Evolutionary conservation across 2,113 vertebrate species (phyloP), one percentile per base, ranked within the genome.

Genomic region (Perognathus longimembris): DNA sequence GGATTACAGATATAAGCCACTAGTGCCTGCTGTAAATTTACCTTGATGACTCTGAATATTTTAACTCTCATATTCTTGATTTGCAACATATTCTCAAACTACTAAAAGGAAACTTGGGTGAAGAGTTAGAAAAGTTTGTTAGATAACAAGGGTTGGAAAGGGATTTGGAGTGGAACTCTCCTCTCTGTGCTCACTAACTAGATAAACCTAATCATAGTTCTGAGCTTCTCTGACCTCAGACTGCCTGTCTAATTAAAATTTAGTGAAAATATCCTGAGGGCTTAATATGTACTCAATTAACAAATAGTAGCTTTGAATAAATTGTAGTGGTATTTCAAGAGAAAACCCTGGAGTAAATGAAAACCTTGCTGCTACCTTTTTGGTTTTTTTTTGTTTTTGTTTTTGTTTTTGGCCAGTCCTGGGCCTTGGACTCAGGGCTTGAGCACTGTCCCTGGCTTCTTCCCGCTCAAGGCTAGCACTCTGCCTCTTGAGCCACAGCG

Each of bases 11-110:
- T 45, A 12, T 45, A 45, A 45, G 45, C 45, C 45, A 45, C 12
- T 45, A 45, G 45, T 45, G 45, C 45, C 45, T 45, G 45, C 45
- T 45, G 45, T 45, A 45, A 45, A 45, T 45, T 45, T 45, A 45
- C 45, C 45, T 45, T 38, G 36, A 30, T 88, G 71, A 78, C 61
- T 61, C 91, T 89, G 85, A 93, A 84, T 92, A 91, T 34, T 80
- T 50, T 45, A 40, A 40, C 81, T 86, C 59, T 86, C 57, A 30
- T 85, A 64, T 89, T 82, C 34, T 85, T 89, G 57, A 74, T 24
- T 24, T 92, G 18, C 28, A 94, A 20, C 73, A 71, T 87, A 61
- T 90, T 93, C 9, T 87, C 69, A 83, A 24, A 77, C 87, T 90
- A 75, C 66, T 94, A 11, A 76, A 73, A 86, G 54, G 45, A 32